These are phyloP conservation scores for Dicentrarchus labrax DNA, from an alignment of 2,113 vertebrate species.

Conservation along the genomic window DNA sequence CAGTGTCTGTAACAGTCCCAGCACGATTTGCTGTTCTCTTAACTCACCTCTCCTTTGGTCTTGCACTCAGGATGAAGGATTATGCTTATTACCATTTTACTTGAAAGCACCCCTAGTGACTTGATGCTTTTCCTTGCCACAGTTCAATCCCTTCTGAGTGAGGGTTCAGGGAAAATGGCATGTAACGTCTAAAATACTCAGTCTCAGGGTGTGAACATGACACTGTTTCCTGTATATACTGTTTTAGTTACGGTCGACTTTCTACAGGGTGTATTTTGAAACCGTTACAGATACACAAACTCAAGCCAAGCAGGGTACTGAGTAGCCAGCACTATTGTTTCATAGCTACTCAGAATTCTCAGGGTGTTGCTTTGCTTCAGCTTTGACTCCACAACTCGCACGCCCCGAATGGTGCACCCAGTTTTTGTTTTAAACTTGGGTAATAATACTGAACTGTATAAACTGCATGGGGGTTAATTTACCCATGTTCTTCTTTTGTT, in stretches of 20 bases:
- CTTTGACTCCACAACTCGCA: slow-evolving; percentile 58
- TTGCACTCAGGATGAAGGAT: slow-evolving; percentile 48
- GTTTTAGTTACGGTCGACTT: slow-evolving; percentile 49
- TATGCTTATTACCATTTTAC: slow-evolving; percentile 52
- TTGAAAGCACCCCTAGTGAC: slow-evolving; percentile 42
- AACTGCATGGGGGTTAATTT: neutral
- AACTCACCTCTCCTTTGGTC: slow-evolving; percentile 46
- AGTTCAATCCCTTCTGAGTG: slow-evolving; percentile 30
- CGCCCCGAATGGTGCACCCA: slow-evolving; percentile 31
- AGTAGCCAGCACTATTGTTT: slow-evolving; percentile 63
- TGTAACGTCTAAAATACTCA: neutral
- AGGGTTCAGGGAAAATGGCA: slow-evolving; percentile 10
- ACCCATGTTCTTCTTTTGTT: neutral
- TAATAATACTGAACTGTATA: slow-evolving; percentile 16
- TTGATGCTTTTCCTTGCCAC: slow-evolving; percentile 10
- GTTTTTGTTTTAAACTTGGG: slow-evolving; percentile 28
- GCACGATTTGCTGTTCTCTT: slow-evolving; percentile 15
- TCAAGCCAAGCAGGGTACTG: slow-evolving; percentile 46
- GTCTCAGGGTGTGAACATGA: slow-evolving; percentile 39
- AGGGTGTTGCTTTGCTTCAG: slow-evolving; percentile 44
- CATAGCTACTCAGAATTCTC: slow-evolving; percentile 71
- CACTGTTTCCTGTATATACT: slow-evolving; percentile 41
- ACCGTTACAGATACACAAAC: slow-evolving; percentile 27
- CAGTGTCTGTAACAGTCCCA: slow-evolving; percentile 39
- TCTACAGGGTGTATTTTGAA: slow-evolving; percentile 47